A percentile compares a stretch with the other conserved stretches of the same genome.
Conservation (phyloP, 2,888 invertebrate species). For the Caenorhabditis panamensis region DNA sequence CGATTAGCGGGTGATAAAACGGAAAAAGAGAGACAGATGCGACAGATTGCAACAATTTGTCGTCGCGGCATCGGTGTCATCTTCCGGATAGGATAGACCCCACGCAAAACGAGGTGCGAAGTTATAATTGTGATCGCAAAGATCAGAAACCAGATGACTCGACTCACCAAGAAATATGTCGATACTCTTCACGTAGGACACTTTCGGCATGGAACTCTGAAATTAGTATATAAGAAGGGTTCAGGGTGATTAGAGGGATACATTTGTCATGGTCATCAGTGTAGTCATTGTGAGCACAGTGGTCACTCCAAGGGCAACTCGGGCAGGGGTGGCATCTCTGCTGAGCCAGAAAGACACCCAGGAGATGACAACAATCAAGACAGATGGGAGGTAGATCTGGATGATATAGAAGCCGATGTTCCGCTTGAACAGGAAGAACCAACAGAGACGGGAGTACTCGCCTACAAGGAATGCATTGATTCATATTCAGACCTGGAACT, state of each 20-base stretch:
- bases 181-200: constrained; percentile 94
- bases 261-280: constrained; percentile 85
- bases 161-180: constrained; percentile 86
- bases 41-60: constrained; percentile 60
- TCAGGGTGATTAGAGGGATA: constrained; percentile 24
- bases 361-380: constrained; percentile 83
- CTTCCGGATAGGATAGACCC: constrained; percentile 13
- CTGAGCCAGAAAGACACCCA: constrained; percentile 77
- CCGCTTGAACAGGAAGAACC: constrained; percentile 86
- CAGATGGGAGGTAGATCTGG: constrained; percentile 93
- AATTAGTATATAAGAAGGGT: constrained; percentile 19
- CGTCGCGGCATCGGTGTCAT: constrained; percentile 25
- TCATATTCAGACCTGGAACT: constrained; percentile 3
- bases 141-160: constrained; percentile 36
- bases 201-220: constrained; percentile 88
- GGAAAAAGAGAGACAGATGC: constrained; percentile 5
- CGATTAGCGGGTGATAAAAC: constrained; percentile 45
- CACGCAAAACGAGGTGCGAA: constrained; percentile 38
- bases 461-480: constrained; percentile 63
- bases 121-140: constrained; percentile 6
- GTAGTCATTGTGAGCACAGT: constrained; percentile 86
- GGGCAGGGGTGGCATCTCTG: constrained; percentile 75
- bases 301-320: constrained; percentile 77
- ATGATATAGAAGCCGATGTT: constrained; percentile 98
- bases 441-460: constrained; percentile 81